Conservation (phyloP, 2,888 invertebrate species). For the Punctoribates punctum region DNA sequence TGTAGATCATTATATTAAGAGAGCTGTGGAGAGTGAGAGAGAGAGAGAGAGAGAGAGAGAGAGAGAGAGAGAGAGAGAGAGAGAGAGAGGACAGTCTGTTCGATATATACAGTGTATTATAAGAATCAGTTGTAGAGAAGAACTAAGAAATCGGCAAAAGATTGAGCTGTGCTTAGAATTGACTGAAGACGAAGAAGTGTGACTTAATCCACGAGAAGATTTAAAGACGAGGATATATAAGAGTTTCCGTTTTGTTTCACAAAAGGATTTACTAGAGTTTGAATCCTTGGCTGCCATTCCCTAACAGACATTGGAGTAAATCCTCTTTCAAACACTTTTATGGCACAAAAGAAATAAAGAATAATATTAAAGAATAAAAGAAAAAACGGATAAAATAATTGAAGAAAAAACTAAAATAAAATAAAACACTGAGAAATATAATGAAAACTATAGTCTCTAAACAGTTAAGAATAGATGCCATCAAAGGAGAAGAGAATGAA, state of each 20-base stretch:
- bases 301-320: constrained; percentile 10
- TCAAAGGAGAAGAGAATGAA: not conserved
- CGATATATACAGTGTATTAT: too few species aligned
- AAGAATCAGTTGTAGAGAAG: not conserved
- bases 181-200: not conserved
- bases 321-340: constrained; percentile 20
- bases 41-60: not conserved
- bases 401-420: not conserved
- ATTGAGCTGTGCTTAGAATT: not conserved
- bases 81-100: constrained; percentile 9
- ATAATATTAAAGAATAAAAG: not conserved
- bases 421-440: too few species aligned
- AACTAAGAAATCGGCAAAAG: not conserved
- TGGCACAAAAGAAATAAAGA: not conserved
- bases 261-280: constrained; percentile 26
- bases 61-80: constrained; percentile 13
- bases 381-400: not conserved
- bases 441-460: not conserved
- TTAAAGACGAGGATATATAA: constrained; percentile 29
- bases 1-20: constrained; percentile 16
- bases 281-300: not conserved
- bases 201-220: constrained; percentile 23
- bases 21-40: too few species aligned
- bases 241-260: constrained; percentile 32
- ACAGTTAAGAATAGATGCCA: not conserved